Percentiles rank a stretch among this genome's conserved stretches.
Evolutionary conservation across 2,113 vertebrate genomes (phyloP).

Genomic region (Alouatta palliata): DNA sequence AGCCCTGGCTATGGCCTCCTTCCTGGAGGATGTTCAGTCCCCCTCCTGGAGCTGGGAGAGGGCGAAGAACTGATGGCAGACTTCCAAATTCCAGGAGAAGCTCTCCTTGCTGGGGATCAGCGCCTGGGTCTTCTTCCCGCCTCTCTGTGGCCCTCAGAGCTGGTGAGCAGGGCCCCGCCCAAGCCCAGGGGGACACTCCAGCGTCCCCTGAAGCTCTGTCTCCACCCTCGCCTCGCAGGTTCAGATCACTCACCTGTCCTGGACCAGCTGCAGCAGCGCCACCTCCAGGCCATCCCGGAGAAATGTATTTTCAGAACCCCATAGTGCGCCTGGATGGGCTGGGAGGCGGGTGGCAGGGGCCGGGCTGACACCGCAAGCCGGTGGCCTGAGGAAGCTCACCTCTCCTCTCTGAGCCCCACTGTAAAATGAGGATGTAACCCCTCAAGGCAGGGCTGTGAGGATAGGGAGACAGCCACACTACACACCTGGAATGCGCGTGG

Average conservation of each 20-base stretch:
- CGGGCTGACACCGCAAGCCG: background rate
- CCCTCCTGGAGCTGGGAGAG: background rate
- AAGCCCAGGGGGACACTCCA: background rate
- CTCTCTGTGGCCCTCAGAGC: background rate
- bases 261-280: conserved; percentile 38
- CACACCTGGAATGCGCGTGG: background rate
- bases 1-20: background rate
- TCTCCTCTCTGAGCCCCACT: background rate
- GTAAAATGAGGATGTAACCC: background rate
- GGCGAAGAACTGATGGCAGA: background rate
- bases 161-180: background rate
- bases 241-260: background rate
- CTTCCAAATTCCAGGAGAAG: background rate
- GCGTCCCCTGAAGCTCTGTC: background rate
- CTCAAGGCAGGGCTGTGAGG: background rate
- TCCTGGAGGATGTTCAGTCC: background rate
- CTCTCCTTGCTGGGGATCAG: background rate
- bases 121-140: background rate
- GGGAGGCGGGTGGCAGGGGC: background rate
- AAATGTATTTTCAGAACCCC: background rate
- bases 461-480: background rate
- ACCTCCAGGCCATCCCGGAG: conserved; percentile 37
- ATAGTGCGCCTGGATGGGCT: accelerated
- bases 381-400: background rate
- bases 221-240: background rate